Conservation (phyloP, 92 coral and sea anemone species). For the Zoanthus gigantus region DNA sequence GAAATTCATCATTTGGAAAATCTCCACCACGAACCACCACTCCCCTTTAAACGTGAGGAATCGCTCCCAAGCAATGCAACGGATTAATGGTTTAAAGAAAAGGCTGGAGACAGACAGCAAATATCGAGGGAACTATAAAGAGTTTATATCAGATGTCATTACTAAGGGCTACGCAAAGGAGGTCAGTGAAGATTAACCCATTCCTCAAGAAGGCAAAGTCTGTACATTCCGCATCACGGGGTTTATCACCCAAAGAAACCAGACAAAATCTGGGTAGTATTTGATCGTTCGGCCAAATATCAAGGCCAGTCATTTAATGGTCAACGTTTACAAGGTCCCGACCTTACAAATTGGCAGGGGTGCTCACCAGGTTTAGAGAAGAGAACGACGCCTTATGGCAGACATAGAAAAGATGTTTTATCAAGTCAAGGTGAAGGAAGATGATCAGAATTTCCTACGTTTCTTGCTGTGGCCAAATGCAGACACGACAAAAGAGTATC, state of each 20-base stretch:
- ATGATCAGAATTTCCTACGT: slow-evolving; percentile 26
- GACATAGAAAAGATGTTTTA: slow-evolving; percentile 39
- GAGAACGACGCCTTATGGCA: slow-evolving; percentile 17
- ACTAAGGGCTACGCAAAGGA: slow-evolving; percentile 50
- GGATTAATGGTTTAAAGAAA: slow-evolving; percentile 50
- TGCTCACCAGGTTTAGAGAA: slow-evolving; percentile 67
- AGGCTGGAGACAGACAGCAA: slow-evolving; percentile 10
- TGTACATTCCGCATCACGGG: slow-evolving; percentile 69
- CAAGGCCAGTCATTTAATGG: slow-evolving; percentile 54
- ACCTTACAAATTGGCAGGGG: slow-evolving; percentile 59
- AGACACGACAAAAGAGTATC: slow-evolving; percentile 2
- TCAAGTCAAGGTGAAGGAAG: slow-evolving; percentile 43
- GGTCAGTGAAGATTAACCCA: slow-evolving; percentile 19
- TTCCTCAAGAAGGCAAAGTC: slow-evolving; percentile 32
- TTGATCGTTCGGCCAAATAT: slow-evolving; percentile 53
- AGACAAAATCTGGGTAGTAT: slow-evolving; percentile 44
- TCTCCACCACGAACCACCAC: slow-evolving; percentile 57
- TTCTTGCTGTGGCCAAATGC: slow-evolving; percentile 40
- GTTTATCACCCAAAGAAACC: slow-evolving; percentile 23
- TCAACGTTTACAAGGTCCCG: slow-evolving; percentile 62
- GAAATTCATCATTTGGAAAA: slow-evolving; percentile 58
- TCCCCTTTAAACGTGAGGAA: slow-evolving; percentile 54
- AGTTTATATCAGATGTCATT: slow-evolving; percentile 50
- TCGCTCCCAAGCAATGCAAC: slow-evolving; percentile 51
- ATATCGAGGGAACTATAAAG: slow-evolving; percentile 40